phyloP scores from a whole-genome alignment of 2,888 invertebrate genomes.

The Pasiphila rectangulata region DNA sequence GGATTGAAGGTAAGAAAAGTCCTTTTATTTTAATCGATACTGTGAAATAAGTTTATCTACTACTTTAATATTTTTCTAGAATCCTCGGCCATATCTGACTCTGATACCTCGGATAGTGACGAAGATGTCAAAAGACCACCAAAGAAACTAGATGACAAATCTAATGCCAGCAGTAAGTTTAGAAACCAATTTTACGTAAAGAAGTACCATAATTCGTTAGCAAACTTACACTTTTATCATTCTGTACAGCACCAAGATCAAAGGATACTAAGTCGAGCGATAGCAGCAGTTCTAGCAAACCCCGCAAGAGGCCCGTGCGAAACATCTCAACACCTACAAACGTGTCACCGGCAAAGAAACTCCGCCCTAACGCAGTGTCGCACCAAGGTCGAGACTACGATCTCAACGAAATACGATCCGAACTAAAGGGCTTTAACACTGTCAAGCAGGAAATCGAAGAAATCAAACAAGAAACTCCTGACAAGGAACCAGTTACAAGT shows the following conservation, averaged over 20 bases:
- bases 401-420: conserved; percentile 91
- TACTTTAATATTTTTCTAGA: conserved; percentile 46
- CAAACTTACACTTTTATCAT: not conserved
- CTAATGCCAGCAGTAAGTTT: conserved; percentile 55
- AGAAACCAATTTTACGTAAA: no score
- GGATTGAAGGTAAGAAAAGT: conserved; percentile 58
- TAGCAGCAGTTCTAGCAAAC: conserved; percentile 66
- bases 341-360: conserved; percentile 63
- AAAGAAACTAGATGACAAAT: conserved; percentile 67
- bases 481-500: conserved; percentile 43
- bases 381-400: conserved; percentile 86
- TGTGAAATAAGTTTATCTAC: not conserved
- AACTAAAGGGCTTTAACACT: conserved; percentile 87
- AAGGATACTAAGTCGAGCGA: conserved; percentile 70
- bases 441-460: conserved; percentile 76
- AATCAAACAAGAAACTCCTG: conserved; percentile 53
- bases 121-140: conserved; percentile 64
- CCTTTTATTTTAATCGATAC: not conserved
- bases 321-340: conserved; percentile 58
- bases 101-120: conserved; percentile 79
- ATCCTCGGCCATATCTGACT: conserved; percentile 68
- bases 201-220: no score
- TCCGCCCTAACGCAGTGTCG: conserved; percentile 47
- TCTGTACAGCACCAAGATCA: conserved; percentile 54
- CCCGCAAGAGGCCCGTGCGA: conserved; percentile 64